Evolutionary conservation across 2,113 vertebrate genomes (phyloP), one percentile per base, ranked within the genome.

Genomic region (Scytalopus superciliaris): DNA sequence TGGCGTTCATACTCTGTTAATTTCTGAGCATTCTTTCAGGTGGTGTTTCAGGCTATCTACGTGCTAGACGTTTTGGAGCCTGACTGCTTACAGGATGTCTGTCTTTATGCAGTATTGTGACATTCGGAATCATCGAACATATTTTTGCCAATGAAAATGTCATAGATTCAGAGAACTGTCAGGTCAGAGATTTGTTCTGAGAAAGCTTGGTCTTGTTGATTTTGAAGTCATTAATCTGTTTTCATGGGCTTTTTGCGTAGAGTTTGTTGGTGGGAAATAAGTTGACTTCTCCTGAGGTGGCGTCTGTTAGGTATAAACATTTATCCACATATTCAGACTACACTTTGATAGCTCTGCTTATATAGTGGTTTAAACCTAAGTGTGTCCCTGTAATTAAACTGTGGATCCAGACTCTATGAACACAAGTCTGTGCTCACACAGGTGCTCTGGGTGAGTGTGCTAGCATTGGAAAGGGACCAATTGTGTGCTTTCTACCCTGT

Each of bases 21-120:
- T 60, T 92, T 89, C 52, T 84, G 35, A 72, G 66, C 37, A 72
- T 77, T 67, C 77, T 68, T 94, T 49, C 77, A 94, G 91, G 91
- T 87, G 62, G n/a, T n/a, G 5, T 72, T 64, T 89, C 68, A 89
- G 60, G 19, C 39, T 74, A 6, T 28, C 56, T 63, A 62, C 24
- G 25, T 44, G 27, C 19, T 55, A 87, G 91, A 78, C 52, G 19
- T 78, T 78, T 69, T 78, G 74, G 49, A 86, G 47, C 47, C 69
- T 19, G 44, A n/a, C 16, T 80, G 19, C 25, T 91, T 56, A 45
- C 24, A 78, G 31, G 39, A 64, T 14, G 6, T 67, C 37, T 90
- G 50, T 50, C 49, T 64, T 47, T 37, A 27, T 37, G 39, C 30
- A 77, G 15, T 27, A 33, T 49, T 70, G 80, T 73, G 53, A 91